Base-by-base conservation (phyloP, 2,888 invertebrate genomes). In the Exephanes ischioxanthus region DNA sequence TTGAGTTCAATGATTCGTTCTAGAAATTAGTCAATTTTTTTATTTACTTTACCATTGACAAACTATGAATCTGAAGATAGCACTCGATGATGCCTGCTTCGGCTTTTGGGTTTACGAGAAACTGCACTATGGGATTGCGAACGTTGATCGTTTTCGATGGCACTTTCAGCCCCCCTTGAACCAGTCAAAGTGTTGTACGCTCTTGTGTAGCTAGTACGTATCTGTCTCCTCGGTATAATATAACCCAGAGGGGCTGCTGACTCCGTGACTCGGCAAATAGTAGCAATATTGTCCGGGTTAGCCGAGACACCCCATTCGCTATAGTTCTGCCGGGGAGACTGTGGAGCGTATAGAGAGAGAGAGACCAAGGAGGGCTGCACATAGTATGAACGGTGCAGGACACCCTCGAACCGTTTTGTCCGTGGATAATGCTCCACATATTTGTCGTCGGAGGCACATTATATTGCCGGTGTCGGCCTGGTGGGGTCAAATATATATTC, bases 251-350 rank as follows among this genome's bases (percentile, higher is more conserved):
- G 73, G 88, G 89, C 89, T 55, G 89, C 87, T 90, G 89, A 88
- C 89, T 89, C 85, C 86, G 82, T 91, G 90, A 91, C 89, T 90
- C 85, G 85, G 88, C 90, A 91, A 91, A 91, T 90, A 91, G 88
- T 88, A 88, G 91, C 90, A 92, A 92, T 92, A 92, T 92, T 90
- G 91, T 90, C 87, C 86, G 88, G 86, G 89, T 89, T 90, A 92
- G 89, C 89, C 89, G 89, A 84, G 83, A 91, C 92, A 90, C 90
- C 90, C 91, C 88, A 91, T 91, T 89, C 89, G 75, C 83, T 61
- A 71, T 73, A 66, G 66, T 76, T 68, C 51, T n/a, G 63, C 48
- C 66, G 76, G 26, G 76, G 76, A 37, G 48, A 61, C 80, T 78
- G 61, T 45, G 45, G 4, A 66, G 33, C 41, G 61, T 41, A 67